A percentile compares a stretch with the other conserved stretches of the same genome.
Evolutionary conservation across 2,797 vertebrate species (phyloP).

Genomic region (Sebastes diaconus): DNA sequence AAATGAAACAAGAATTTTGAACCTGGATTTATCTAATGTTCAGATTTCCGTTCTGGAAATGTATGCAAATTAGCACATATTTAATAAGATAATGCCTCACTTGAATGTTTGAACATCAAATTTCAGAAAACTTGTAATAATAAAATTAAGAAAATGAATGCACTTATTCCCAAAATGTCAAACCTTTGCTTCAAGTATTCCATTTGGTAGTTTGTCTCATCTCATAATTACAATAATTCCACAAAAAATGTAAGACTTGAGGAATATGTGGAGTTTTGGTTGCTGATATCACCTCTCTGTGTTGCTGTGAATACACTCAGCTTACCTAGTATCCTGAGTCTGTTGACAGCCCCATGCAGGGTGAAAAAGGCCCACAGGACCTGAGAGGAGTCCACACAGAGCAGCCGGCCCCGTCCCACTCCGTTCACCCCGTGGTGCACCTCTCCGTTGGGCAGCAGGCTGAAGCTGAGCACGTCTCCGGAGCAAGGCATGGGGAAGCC

Average conservation of each 20-base stretch:
- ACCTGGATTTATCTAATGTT: no score
- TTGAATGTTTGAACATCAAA: no score
- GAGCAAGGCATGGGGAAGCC: slow-evolving; percentile 89
- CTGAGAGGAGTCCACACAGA: slow-evolving; percentile 96
- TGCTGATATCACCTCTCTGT: neutral
- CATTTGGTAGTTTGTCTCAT: neutral
- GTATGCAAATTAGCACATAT: no score
- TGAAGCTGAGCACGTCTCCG: slow-evolving; percentile 94
- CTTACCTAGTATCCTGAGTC: slow-evolving; percentile 94
- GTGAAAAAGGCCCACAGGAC: slow-evolving; percentile 97
- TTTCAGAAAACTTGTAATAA: neutral
- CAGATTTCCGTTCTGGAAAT: no score
- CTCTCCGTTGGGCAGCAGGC: slow-evolving; percentile 91
- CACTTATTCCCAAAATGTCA: neutral
- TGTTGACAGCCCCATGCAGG: slow-evolving; percentile 93
- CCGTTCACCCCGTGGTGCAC: slow-evolving; percentile 94
- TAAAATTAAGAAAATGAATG: neutral
- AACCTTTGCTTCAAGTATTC: neutral
- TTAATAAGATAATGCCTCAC: no score
- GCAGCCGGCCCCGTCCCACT: slow-evolving; percentile 88
- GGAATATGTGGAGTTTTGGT: neutral
- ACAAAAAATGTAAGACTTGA: neutral
- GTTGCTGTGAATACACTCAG: neutral
- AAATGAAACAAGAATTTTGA: no score
- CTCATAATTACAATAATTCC: neutral